Conservation (phyloP, 92 coral and sea anemone genomes). For the Zoanthus sociatus region DNA sequence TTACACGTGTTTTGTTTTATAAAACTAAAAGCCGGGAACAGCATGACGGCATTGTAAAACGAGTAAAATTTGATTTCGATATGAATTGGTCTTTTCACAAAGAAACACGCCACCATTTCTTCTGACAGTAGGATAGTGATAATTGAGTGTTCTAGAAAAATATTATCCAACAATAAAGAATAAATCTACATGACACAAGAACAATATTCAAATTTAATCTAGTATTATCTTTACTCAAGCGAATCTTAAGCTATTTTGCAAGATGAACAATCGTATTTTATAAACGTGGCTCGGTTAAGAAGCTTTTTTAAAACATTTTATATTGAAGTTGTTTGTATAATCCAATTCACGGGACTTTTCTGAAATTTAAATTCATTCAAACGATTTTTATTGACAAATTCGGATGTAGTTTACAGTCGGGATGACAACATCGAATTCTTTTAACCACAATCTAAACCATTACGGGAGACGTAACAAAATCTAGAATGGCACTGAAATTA, state of each 20-base stretch:
- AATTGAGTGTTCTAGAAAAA: constrained; percentile 35
- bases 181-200: constrained; percentile 26
- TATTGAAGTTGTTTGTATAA: neutral
- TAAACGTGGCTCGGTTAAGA: neutral
- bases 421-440: too few species aligned
- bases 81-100: neutral
- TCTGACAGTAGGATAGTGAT: constrained; percentile 7
- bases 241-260: constrained; percentile 1
- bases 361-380: neutral
- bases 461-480: neutral
- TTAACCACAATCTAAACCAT: neutral
- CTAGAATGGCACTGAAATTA: neutral
- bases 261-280: neutral
- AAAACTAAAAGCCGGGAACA: too few species aligned
- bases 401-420: too few species aligned
- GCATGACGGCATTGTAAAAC: too few species aligned
- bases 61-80: too few species aligned
- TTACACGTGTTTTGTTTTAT: too few species aligned
- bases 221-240: constrained; percentile 15
- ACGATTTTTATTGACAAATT: neutral
- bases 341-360: neutral
- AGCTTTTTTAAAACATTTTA: neutral
- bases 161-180: constrained; percentile 17
- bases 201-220: neutral
- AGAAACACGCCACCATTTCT: constrained; percentile 11